These are phyloP conservation scores for Apotomis capreana DNA, from an alignment of 2,888 invertebrate species.

Conservation along the genomic window DNA sequence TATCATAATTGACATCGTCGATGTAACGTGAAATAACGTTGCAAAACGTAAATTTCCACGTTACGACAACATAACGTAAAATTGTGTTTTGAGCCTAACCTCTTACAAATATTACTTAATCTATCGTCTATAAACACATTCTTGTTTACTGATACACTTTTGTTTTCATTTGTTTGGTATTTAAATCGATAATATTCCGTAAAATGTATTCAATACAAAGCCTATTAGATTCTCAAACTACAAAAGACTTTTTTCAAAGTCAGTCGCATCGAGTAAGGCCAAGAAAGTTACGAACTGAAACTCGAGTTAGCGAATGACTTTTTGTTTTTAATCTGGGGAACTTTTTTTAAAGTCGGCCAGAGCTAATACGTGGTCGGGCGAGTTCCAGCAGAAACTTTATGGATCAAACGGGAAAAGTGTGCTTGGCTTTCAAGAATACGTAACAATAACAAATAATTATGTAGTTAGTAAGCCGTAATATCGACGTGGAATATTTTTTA, in stretches of 20 bases:
- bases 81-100: too few relatives aligned
- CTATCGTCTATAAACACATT: too few relatives aligned
- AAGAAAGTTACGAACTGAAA: conserved; percentile 24
- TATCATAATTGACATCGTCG: too few relatives aligned
- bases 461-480: not conserved
- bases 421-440: not conserved
- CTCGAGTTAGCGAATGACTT: conserved; percentile 30
- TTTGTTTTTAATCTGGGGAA: conserved; percentile 33
- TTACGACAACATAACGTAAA: too few relatives aligned
- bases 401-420: not conserved
- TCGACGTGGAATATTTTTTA: too few relatives aligned
- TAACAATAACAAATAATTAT: not conserved
- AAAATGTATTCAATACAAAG: not conserved
- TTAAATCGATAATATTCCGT: too few relatives aligned
- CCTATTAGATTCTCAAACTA: not conserved
- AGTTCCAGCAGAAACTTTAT: conserved; percentile 16
- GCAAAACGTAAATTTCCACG: too few relatives aligned
- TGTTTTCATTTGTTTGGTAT: too few relatives aligned
- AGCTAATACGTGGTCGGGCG: conserved; percentile 18
- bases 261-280: conserved; percentile 3
- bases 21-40: too few relatives aligned
- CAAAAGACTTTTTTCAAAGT: conserved; percentile 10
- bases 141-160: too few relatives aligned
- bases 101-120: too few relatives aligned
- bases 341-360: conserved; percentile 19